Evolutionary conservation across 2,113 vertebrate species (phyloP).

Genomic region (Aegotheles bennettii): DNA sequence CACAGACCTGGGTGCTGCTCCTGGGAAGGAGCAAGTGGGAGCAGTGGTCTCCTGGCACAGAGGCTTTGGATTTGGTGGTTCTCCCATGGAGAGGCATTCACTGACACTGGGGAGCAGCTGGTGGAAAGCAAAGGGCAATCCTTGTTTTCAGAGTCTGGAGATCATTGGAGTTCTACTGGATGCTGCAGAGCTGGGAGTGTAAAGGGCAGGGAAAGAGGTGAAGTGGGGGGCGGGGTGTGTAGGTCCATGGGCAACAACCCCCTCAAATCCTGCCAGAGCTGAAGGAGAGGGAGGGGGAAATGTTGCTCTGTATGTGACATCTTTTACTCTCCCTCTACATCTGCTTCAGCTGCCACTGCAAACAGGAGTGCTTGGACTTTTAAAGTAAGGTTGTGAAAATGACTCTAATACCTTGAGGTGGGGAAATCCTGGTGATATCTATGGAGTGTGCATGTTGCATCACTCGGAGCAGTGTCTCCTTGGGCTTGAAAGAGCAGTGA

Average conservation of each 20-base stretch:
- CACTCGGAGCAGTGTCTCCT: neutral
- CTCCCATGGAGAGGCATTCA: accelerated
- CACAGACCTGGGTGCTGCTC: accelerated
- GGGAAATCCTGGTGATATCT: neutral
- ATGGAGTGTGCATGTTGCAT: accelerated
- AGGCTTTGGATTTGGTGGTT: neutral
- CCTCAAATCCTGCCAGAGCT: too few species aligned
- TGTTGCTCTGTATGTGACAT: accelerated
- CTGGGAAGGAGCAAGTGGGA: neutral
- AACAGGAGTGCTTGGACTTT: neutral
- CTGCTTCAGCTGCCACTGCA: neutral
- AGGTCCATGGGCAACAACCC: too few species aligned
- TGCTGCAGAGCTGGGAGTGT: neutral
- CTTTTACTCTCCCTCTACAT: neutral
- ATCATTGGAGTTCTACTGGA: accelerated
- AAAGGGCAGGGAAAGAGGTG: neutral
- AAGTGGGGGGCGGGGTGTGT: accelerated
- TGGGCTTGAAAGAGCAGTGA: neutral
- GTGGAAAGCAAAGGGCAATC: accelerated
- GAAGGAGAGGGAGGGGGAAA: neutral
- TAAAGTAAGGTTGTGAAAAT: neutral
- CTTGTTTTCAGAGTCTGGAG: accelerated
- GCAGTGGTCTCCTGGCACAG: too few species aligned
- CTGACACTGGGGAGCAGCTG: accelerated
- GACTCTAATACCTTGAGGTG: neutral